These are phyloP conservation scores for Trachemys scripta DNA, from an alignment of 2,113 vertebrate genomes.

Conservation along the genomic window DNA sequence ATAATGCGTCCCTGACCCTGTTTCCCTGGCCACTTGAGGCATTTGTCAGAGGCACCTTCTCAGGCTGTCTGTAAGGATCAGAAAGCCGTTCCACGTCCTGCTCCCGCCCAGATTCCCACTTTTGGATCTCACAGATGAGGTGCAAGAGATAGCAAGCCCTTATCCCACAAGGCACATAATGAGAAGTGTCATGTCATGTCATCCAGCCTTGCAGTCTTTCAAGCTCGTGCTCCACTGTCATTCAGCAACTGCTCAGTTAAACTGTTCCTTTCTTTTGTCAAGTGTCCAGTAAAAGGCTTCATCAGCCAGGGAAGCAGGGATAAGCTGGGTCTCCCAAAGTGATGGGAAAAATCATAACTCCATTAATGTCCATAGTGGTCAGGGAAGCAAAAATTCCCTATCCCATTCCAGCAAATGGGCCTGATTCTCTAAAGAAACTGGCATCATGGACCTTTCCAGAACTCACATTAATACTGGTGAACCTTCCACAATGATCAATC, in stretches of 20 bases:
- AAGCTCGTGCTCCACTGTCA: neutral
- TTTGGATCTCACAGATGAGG: fast-evolving
- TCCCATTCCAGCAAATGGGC: too few relatives aligned
- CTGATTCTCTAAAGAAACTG: neutral
- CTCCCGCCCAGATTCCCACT: neutral
- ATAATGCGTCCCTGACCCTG: neutral
- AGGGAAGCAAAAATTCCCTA: fast-evolving
- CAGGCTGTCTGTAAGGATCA: neutral
- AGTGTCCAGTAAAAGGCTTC: neutral
- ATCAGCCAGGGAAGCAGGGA: neutral
- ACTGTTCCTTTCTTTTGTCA: neutral
- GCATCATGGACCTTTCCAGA: neutral
- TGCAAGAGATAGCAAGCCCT: neutral
- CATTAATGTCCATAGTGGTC: neutral
- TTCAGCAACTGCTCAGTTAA: neutral
- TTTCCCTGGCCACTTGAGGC: neutral
- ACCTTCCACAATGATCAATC: fast-evolving
- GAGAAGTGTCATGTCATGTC: neutral
- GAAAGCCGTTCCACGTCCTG: fast-evolving
- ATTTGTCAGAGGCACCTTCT: neutral
- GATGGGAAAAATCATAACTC: neutral
- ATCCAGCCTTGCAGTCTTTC: neutral
- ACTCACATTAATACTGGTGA: neutral
- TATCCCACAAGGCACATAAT: fast-evolving
- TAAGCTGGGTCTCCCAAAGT: fast-evolving